Base-by-base conservation (phyloP, 92 coral and sea anemone species). In the Palythoa grandis region DNA sequence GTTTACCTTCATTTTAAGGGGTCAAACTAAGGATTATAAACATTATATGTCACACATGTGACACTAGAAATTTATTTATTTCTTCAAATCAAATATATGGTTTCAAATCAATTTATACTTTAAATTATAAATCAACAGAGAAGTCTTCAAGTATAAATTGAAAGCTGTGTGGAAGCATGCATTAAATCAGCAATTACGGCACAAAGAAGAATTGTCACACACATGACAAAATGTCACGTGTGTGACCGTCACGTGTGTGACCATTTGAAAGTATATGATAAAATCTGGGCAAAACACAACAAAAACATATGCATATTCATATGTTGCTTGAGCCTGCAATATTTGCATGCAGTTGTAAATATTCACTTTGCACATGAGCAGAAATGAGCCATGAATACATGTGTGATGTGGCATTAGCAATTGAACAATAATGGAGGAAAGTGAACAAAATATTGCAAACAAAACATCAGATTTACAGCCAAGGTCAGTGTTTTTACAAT, bases 241-340 rank as follows among this genome's bases (percentile, higher is more conserved):
- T 74, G 82, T 71, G 80, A 84, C 79, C 61, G 52, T 84, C 78
- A 84, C 40, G 79, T 84, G 79, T 85, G 88, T 86, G 88, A 86
- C 88, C 88, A 77, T 19, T 77, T 29, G 52, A 77, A 77, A 77
- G 52, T 77, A 77, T 77, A 77, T 29, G 53, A 3, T 77, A 77
- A 77, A 77, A 74, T 74, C 63, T 74, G 79, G 79, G 79, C 79
- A 74, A 77, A 77, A 77, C 70, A 77, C 70, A 77, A 29, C 52
- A 77, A 77, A 77, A 77, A 57, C 52, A 77, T 77, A 77, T 58
- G 35, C 50, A 77, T 77, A 24, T 77, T 77, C 82, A 56, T 76
- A 57, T 77, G 24, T 77, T 77, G 70, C 82, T 77, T 77, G 82
- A 77, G 82, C 82, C 82, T 54, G 52, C 82, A 57, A 77, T 57